Base-by-base conservation (phyloP, 2,113 vertebrate genomes). In the Heterotilapia buettikoferi region DNA sequence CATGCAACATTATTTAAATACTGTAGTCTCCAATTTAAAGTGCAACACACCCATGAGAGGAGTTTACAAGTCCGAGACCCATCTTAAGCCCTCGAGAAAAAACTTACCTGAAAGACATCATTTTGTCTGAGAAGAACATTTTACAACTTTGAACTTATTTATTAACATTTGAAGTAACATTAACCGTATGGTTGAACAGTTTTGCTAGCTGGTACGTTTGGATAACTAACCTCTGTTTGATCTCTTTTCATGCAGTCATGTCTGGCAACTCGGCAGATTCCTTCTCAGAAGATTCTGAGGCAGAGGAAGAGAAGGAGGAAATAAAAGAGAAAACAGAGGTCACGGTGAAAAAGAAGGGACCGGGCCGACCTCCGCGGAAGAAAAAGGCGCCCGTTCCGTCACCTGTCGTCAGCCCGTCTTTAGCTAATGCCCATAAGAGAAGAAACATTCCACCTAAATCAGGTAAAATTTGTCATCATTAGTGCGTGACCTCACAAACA, bases 211-310 rank as follows among this genome's bases (percentile, higher is more conserved):
- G 0, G 13, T 13, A 9, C 18, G 3, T 84, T 71, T 78, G 24
- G 71, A 29, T 78, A 50, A 78, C 45, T 78, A 50, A 31, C 4
- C 26, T 50, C 6, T 85, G 9, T 86, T 57, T 47, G 11, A 29
- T 45, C 9, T 66, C 24, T 82, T 19, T 6, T 29, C 16, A 11
- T 26, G 3, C 91, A 97, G 96, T 97, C 50, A 96, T 97, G 96
- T 97, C 96, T 6, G 96, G 95, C 19, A 96, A 97, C 85, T 96
- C 96, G 0, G 96, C 89, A 0, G 96, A 97, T 82, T 97, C 96
- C 5, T 94, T 97, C 89, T 96, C 96, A 1, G 96, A 96, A 14
- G 95, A 96, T 9, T 96, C 96, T 0, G 96, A 95, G 7, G 87
- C 73, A n/a, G 96, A 96, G 5, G 92, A 84, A 9, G 92, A 92